Evolutionary conservation across 1,140 invertebrate genomes (phyloP).

Genomic region (Monochamus saltuarius): DNA sequence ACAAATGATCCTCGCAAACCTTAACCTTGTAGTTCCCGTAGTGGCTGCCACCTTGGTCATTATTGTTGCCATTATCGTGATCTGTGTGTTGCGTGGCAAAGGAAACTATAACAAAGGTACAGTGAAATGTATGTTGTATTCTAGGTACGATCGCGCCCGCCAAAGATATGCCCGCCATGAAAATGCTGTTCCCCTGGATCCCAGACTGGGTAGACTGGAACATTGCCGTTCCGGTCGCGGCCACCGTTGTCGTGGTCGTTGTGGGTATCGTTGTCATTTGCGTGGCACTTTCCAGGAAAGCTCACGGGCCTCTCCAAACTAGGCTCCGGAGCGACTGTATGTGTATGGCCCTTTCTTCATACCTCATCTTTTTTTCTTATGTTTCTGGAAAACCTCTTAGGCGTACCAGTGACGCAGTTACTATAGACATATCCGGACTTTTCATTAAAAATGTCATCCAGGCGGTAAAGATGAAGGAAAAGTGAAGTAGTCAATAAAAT

Average conservation of each 20-base stretch:
- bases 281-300: conserved; percentile 76
- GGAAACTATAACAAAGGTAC: conserved; percentile 82
- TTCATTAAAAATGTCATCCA: too few relatives aligned
- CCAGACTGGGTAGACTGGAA: conserved; percentile 84
- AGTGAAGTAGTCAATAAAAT: too few relatives aligned
- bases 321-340: conserved; percentile 72
- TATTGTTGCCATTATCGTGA: conserved; percentile 87
- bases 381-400: too few relatives aligned
- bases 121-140: conserved; percentile 45
- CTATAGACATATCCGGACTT: too few relatives aligned
- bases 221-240: conserved; percentile 79
- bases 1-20: conserved; percentile 80
- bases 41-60: conserved; percentile 87
- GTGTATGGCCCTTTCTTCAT: conserved; percentile 39
- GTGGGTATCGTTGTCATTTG: conserved; percentile 88
- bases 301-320: conserved; percentile 71
- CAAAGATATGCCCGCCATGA: conserved; percentile 60
- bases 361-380: conserved; percentile 12
- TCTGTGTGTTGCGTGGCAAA: conserved; percentile 83
- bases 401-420: too few relatives aligned
- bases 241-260: conserved; percentile 82
- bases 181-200: conserved; percentile 73
- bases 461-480: too few relatives aligned
- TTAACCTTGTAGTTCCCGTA: conserved; percentile 92
- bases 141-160: conserved; percentile 78